These are phyloP conservation scores for Drosophila neoperkinsi DNA, from an alignment of 2,888 invertebrate species.

Conservation along the genomic window DNA sequence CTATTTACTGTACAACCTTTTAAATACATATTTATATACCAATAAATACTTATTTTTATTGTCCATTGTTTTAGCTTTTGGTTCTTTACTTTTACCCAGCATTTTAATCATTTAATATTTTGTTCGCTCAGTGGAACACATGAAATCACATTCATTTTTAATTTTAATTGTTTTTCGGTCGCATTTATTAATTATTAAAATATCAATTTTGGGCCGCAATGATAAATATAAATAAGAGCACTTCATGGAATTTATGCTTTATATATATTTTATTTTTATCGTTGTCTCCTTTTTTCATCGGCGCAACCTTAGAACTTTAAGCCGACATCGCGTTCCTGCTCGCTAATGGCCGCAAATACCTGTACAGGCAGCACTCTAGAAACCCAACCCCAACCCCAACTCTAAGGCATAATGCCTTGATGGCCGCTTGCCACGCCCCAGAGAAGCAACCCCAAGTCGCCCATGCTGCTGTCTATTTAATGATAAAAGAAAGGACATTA, in stretches of 20 bases:
- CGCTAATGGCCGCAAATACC: slow-evolving; percentile 75
- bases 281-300: slow-evolving; percentile 55
- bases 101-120: not conserved
- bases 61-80: not conserved
- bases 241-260: slow-evolving; percentile 19
- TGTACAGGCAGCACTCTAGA: slow-evolving; percentile 37
- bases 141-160: slow-evolving; percentile 27
- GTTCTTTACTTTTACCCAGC: not conserved
- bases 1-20: not conserved
- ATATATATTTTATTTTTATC: slow-evolving; percentile 19
- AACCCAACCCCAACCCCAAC: slow-evolving; percentile 1
- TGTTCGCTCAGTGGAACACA: not conserved
- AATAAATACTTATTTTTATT: not conserved
- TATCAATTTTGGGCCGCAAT: slow-evolving; percentile 41
- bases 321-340: slow-evolving; percentile 62
- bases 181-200: slow-evolving; percentile 47
- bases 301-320: slow-evolving; percentile 70
- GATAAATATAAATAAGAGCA: not conserved
- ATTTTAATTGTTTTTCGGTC: slow-evolving; percentile 33
- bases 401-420: slow-evolving; percentile 33
- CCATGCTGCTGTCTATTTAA: slow-evolving; percentile 78
- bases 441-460: slow-evolving; percentile 56
- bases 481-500: slow-evolving; percentile 82
- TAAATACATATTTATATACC: not conserved
- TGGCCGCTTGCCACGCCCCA: slow-evolving; percentile 65